Percentiles rank a stretch among this genome's conserved stretches.
Evolutionary conservation across 2,888 invertebrate species (phyloP).

Genomic region (Dexiosoma caninum): DNA sequence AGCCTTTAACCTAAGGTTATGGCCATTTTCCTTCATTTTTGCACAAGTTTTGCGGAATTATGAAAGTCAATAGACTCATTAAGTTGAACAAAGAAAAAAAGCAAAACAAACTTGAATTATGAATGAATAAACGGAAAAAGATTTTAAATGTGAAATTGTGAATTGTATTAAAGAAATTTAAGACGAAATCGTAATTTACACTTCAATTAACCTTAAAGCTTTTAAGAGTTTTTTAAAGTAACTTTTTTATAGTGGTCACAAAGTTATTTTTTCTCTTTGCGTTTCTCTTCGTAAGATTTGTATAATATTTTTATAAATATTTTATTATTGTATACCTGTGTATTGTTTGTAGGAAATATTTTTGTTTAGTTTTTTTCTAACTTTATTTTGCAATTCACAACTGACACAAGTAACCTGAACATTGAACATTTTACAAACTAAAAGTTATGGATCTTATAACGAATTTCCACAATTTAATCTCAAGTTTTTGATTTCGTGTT

Average conservation of each 20-base stretch:
- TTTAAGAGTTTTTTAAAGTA: not conserved
- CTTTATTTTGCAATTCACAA: not conserved
- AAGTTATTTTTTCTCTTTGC: not conserved
- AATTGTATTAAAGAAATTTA: not conserved
- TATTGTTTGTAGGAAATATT: not conserved
- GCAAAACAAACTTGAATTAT: constrained; percentile 9
- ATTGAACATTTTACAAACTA: not conserved
- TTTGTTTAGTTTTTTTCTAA: not conserved
- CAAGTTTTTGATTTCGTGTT: not conserved
- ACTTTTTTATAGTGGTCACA: not conserved
- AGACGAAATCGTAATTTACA: not conserved
- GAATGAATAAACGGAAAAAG: constrained; percentile 26
- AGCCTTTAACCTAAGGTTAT: constrained; percentile 47
- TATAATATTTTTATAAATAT: not conserved
- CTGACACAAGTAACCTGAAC: not conserved
- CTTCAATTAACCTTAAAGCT: constrained; percentile 17
- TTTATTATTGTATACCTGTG: not conserved
- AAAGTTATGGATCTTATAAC: not conserved
- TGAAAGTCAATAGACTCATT: constrained; percentile 57
- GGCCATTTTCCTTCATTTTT: constrained; percentile 34
- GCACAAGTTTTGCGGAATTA: constrained; percentile 12
- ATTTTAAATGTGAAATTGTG: not conserved
- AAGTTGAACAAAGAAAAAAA: not conserved
- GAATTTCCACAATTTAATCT: not conserved
- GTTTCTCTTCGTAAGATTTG: not conserved